A percentile compares a stretch with the other conserved stretches of the same genome.
Conservation (phyloP, 1,140 invertebrate species). For the Apis laboriosa region DNA sequence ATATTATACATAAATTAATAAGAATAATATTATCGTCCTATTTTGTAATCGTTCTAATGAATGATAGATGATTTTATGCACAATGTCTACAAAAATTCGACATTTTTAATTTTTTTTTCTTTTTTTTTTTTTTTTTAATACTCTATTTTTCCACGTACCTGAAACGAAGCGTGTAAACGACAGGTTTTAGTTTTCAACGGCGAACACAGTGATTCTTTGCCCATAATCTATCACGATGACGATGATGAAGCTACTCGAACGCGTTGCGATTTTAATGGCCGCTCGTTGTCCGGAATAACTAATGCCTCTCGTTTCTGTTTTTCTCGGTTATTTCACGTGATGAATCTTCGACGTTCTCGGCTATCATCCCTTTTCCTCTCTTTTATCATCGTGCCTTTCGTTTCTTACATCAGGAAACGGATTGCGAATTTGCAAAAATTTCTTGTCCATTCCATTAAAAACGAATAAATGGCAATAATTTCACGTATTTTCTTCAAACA, state of each 20-base stretch:
- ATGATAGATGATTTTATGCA: background rate
- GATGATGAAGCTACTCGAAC: constrained; percentile 21
- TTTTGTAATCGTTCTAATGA: no score
- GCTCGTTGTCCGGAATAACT: constrained; percentile 27
- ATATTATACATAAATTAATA: no score
- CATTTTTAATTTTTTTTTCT: background rate
- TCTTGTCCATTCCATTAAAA: background rate
- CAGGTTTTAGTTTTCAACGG: background rate
- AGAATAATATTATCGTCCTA: no score
- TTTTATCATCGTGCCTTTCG: background rate
- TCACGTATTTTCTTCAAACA: no score
- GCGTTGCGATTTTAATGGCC: constrained; percentile 39
- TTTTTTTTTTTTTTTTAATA: background rate
- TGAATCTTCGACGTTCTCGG: constrained; percentile 3
- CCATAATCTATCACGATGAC: constrained; percentile 38
- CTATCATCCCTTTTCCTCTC: background rate
- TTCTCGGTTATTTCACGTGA: constrained; percentile 3
- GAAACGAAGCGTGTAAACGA: background rate
- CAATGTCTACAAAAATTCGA: background rate
- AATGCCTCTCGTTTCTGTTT: constrained; percentile 39
- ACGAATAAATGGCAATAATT: no score
- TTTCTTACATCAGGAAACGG: background rate
- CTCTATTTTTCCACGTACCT: background rate
- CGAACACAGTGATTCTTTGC: constrained; percentile 2
- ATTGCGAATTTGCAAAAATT: background rate